Percentiles rank a stretch among this genome's conserved stretches.
phyloP scores from a whole-genome alignment of 2,888 invertebrate genomes.

The Lymantria dispar region DNA sequence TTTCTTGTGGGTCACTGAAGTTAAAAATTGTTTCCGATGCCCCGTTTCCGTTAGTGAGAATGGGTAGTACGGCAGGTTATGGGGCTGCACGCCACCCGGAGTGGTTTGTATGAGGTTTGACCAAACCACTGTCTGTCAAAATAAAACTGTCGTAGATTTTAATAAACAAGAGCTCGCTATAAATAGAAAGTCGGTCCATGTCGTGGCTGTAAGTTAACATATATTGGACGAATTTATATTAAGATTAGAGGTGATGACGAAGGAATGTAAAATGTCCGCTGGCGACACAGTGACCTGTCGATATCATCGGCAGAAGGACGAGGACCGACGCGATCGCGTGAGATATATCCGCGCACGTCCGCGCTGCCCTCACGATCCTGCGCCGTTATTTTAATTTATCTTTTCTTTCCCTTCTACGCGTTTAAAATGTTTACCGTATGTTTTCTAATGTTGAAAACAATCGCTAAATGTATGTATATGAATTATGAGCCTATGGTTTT shows the following conservation, averaged over 20 bases:
- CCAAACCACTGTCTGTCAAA: too few relatives aligned
- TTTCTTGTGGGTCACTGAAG: too few relatives aligned
- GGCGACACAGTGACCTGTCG: slow-evolving; percentile 61
- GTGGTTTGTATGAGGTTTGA: too few relatives aligned
- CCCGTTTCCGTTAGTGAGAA: too few relatives aligned
- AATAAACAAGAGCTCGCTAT: background rate
- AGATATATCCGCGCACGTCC: slow-evolving; percentile 63
- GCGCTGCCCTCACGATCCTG: slow-evolving; percentile 49
- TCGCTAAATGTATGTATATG: too few relatives aligned
- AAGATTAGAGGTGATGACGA: slow-evolving; percentile 46
- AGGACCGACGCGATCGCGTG: slow-evolving; percentile 62
- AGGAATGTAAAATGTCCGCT: slow-evolving; percentile 56
- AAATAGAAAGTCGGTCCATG: slow-evolving; percentile 23
- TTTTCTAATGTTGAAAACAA: slow-evolving; percentile 10
- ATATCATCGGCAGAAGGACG: slow-evolving; percentile 54
- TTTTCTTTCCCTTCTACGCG: slow-evolving; percentile 33
- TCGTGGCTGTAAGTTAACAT: background rate
- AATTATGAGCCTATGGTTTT: too few relatives aligned
- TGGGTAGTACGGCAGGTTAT: too few relatives aligned
- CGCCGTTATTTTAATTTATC: slow-evolving; percentile 51
- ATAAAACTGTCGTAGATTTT: too few relatives aligned
- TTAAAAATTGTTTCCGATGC: too few relatives aligned
- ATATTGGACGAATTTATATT: slow-evolving; percentile 45
- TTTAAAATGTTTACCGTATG: slow-evolving; percentile 18
- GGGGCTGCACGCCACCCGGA: too few relatives aligned